Evolutionary conservation across 2,888 invertebrate species (phyloP).

Genomic region (Acrocyrtus sp.): DNA sequence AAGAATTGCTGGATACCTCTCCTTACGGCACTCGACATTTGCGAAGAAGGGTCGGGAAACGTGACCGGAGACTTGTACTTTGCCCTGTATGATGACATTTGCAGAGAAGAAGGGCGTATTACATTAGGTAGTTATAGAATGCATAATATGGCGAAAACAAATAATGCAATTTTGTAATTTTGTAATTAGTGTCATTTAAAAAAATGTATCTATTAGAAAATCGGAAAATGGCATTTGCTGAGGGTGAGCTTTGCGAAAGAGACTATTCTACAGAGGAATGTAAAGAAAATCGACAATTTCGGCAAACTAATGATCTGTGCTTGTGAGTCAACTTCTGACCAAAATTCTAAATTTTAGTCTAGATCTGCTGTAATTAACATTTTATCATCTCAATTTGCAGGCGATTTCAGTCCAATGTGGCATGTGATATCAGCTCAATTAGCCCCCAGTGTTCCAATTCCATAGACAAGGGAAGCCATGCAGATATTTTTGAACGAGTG

Average conservation of each 20-base stretch:
- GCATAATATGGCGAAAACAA: neutral
- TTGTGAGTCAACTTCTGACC: slow-evolving; percentile 15
- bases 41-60: slow-evolving; percentile 33
- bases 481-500: slow-evolving; percentile 32
- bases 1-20: slow-evolving; percentile 45
- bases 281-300: neutral
- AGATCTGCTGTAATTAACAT: neutral
- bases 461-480: slow-evolving; percentile 23
- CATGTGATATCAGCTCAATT: slow-evolving; percentile 45
- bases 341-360: neutral
- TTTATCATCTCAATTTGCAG: slow-evolving; percentile 31
- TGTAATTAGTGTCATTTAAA: too few species aligned
- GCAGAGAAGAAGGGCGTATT: slow-evolving; percentile 39
- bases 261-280: slow-evolving; percentile 37
- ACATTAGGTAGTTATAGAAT: slow-evolving; percentile 32
- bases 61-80: slow-evolving; percentile 38
- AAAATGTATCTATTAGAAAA: slow-evolving; percentile 30
- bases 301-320: slow-evolving; percentile 40
- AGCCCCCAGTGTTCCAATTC: slow-evolving; percentile 36
- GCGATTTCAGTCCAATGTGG: slow-evolving; percentile 33
- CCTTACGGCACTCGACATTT: slow-evolving; percentile 31
- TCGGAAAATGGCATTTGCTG: slow-evolving; percentile 24
- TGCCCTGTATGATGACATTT: slow-evolving; percentile 48
- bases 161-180: too few species aligned
- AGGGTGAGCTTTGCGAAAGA: slow-evolving; percentile 39